Evolutionary conservation across 2,888 invertebrate species (phyloP).

Genomic region (Eupithecia subfuscata): DNA sequence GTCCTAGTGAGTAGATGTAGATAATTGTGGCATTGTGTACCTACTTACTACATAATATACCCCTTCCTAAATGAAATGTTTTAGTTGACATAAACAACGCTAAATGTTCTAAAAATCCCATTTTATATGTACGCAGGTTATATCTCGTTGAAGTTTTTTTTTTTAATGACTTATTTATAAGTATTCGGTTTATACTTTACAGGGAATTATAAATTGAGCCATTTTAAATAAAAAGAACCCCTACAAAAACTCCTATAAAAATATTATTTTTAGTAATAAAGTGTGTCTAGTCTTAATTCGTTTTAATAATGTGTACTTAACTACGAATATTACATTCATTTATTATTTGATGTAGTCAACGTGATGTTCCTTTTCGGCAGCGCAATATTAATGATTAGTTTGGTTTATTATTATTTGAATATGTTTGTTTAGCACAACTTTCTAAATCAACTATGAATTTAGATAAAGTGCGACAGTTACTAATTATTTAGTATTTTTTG

Average conservation of each 20-base stretch:
- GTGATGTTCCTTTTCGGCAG: conserved; percentile 18
- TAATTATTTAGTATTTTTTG: background rate
- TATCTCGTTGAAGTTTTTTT: background rate
- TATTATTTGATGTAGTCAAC: conserved; percentile 18
- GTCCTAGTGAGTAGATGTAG: background rate
- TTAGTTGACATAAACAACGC: no score
- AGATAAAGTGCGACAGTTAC: background rate
- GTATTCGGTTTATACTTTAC: background rate
- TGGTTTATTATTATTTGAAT: background rate
- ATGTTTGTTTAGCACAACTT: background rate
- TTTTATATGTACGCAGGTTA: background rate
- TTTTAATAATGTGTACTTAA: conserved; percentile 17
- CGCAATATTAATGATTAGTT: conserved; percentile 11
- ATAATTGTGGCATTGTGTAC: conserved; percentile 18
- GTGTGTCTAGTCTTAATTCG: conserved; percentile 29
- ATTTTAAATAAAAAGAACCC: background rate
- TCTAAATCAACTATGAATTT: background rate
- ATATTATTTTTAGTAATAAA: background rate
- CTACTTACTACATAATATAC: no score
- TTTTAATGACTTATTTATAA: background rate
- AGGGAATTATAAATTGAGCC: background rate
- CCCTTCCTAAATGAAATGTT: no score
- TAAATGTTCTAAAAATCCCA: background rate
- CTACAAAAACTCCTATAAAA: background rate
- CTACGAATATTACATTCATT: background rate